Evolutionary conservation across 2,113 vertebrate genomes (phyloP), one percentile per base, ranked within the genome.

Genomic region (Protomyctophum bolini): DNA sequence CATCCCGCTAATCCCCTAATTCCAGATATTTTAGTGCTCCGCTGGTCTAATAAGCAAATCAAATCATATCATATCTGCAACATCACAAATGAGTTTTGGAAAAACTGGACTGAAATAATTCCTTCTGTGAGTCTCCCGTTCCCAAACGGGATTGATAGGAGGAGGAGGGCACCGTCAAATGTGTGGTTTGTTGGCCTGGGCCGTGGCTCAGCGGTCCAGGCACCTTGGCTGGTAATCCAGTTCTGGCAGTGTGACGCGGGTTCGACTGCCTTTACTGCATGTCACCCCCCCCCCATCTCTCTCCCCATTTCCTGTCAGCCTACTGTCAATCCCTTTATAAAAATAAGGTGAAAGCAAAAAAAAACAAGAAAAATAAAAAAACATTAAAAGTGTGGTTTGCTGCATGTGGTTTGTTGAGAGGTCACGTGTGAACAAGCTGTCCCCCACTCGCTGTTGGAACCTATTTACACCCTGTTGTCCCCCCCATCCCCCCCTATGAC

Each of bases 21-120:
- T 92, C 89, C 89, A 89, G 87, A 91, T 92, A 91, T 92, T 91
- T 92, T 89, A 91, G 89, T 84, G 89, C 89, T 89, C 83, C 55
- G 82, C 84, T 86, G 88, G 89, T 88, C 91, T 92, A 91, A 92
- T 92, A 91, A 92, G 89, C 88, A 91, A 91, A 92, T 92, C 91
- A 91, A 87, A 92, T 92, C 88, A 87, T 90, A 92, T 92, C 88
- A 87, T 90, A 91, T 92, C 89, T 87, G 83, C 80, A 41, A 78
- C 83, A 91, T 92, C 89, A 86, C 89, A 92, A 92, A 91, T 92
- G 85, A 92, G 91, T 87, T 92, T 88, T 88, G 75, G 79, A 89
- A 86, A 87, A 21, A 21, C 21, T 73, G 66, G 85, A 68, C 86
- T 81, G 83, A 86, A 91, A 86, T 92, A 87, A 91, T 90, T 90